These are phyloP conservation scores for Hydrotaea diabolus DNA, from an alignment of 2,888 invertebrate genomes.

Conservation along the genomic window DNA sequence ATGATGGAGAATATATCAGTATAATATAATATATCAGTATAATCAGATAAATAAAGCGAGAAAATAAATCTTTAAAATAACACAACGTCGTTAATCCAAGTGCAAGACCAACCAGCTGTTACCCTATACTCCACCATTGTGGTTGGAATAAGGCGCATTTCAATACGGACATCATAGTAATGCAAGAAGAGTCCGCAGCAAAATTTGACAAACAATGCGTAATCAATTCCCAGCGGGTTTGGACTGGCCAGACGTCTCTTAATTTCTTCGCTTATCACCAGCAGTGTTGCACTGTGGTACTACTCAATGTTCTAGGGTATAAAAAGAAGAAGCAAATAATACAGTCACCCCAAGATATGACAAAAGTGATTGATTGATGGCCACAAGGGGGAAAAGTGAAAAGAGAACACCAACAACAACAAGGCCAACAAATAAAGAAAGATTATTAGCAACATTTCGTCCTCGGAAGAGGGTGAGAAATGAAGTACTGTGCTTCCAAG, in stretches of 20 bases:
- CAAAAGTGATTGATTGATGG: conserved; percentile 59
- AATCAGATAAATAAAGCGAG: neutral
- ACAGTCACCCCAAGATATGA: conserved; percentile 2
- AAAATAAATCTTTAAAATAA: neutral
- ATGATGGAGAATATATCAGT: neutral
- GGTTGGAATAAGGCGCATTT: too few species aligned
- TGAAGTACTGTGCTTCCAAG: too few species aligned
- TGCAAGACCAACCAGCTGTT: too few species aligned
- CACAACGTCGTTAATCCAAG: neutral
- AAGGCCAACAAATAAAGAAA: conserved; percentile 7
- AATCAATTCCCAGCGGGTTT: too few species aligned
- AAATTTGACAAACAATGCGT: too few species aligned
- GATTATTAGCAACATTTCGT: conserved; percentile 15
- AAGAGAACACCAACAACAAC: neutral
- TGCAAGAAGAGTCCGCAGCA: too few species aligned
- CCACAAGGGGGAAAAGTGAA: conserved; percentile 32
- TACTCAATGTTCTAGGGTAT: neutral
- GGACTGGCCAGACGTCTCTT: too few species aligned
- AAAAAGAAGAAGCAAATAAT: neutral
- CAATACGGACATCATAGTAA: too few species aligned
- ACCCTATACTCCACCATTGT: too few species aligned
- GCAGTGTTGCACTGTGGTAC: too few species aligned
- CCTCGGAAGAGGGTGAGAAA: neutral
- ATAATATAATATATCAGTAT: neutral
- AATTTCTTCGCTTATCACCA: too few species aligned